phyloP scores from a whole-genome alignment of 2,113 vertebrate species.

The Protomyctophum bolini region DNA sequence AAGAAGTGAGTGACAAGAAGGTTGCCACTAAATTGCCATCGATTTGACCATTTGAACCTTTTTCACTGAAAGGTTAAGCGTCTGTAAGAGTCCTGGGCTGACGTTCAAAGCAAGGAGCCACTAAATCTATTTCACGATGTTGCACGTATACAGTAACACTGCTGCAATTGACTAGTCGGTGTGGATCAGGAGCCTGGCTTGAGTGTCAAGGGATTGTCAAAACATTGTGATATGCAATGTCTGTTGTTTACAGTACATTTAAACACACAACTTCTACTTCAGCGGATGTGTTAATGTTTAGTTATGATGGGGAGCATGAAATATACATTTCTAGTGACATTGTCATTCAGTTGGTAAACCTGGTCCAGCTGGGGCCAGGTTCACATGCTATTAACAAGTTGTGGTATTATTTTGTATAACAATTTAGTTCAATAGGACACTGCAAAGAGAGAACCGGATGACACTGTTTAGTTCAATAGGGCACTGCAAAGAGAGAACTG shows the following conservation, averaged over 20 bases:
- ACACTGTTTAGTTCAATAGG: too few relatives aligned
- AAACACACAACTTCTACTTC: not conserved
- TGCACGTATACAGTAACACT: slow-evolving; percentile 14
- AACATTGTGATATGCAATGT: not conserved
- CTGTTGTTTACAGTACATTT: not conserved
- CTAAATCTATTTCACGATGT: slow-evolving; percentile 41
- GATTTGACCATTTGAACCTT: slow-evolving; percentile 69
- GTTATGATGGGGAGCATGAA: too few relatives aligned
- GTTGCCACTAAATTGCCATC: slow-evolving; percentile 71
- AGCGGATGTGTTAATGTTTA: too few relatives aligned
- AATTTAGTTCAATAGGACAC: too few relatives aligned
- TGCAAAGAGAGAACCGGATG: too few relatives aligned
- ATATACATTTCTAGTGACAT: too few relatives aligned
- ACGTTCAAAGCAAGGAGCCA: slow-evolving; percentile 44
- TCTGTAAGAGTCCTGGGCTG: slow-evolving; percentile 31
- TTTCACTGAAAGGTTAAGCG: slow-evolving; percentile 64
- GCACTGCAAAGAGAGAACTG: too few relatives aligned
- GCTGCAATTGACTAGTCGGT: slow-evolving; percentile 21
- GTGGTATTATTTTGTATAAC: too few relatives aligned
- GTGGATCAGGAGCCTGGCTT: slow-evolving; percentile 3
- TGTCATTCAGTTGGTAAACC: too few relatives aligned
- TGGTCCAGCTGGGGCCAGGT: too few relatives aligned
- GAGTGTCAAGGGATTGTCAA: slow-evolving; percentile 18
- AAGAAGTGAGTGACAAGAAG: slow-evolving; percentile 65
- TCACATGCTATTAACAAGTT: too few relatives aligned